These are phyloP conservation scores for Pipistrellus kuhlii DNA, from an alignment of 2,797 vertebrate species.

Conservation along the genomic window DNA sequence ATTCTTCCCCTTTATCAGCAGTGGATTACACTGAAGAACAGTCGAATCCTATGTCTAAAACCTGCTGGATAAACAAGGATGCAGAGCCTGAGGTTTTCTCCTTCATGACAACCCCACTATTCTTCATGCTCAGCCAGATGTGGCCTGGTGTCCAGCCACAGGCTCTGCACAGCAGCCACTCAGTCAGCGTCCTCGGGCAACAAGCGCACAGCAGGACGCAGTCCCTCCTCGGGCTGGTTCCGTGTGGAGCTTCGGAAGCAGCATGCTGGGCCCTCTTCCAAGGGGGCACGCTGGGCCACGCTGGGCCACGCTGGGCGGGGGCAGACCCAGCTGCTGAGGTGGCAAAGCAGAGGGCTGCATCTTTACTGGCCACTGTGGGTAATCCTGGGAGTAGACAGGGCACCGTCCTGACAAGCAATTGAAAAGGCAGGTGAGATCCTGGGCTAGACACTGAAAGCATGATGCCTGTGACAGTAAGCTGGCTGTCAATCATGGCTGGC, in stretches of 20 bases:
- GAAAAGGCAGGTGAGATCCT: not conserved
- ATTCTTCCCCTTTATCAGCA: not conserved
- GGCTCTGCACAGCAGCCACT: not conserved
- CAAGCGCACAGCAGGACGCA: not conserved
- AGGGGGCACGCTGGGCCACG: not conserved
- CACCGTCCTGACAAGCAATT: not conserved
- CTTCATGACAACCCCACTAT: not conserved
- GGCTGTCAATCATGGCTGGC: not conserved
- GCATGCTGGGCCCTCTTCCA: rapidly evolving
- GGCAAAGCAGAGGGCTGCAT: not conserved
- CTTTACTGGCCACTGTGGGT: not conserved
- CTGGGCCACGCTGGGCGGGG: rapidly evolving
- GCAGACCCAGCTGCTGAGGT: not conserved
- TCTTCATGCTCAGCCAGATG: not conserved
- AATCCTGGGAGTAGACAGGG: not conserved
- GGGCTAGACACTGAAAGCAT: rapidly evolving
- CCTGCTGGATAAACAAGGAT: constrained; percentile 45
- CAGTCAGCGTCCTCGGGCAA: no score
- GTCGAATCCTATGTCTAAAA: constrained; percentile 70
- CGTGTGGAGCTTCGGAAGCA: not conserved
- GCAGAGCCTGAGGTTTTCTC: not conserved
- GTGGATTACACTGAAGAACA: constrained; percentile 39
- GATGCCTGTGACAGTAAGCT: not conserved
- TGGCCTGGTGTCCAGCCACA: rapidly evolving
- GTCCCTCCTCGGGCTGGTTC: not conserved